Conservation (phyloP, 2,888 invertebrate species). For the Ernsta delagoae region DNA sequence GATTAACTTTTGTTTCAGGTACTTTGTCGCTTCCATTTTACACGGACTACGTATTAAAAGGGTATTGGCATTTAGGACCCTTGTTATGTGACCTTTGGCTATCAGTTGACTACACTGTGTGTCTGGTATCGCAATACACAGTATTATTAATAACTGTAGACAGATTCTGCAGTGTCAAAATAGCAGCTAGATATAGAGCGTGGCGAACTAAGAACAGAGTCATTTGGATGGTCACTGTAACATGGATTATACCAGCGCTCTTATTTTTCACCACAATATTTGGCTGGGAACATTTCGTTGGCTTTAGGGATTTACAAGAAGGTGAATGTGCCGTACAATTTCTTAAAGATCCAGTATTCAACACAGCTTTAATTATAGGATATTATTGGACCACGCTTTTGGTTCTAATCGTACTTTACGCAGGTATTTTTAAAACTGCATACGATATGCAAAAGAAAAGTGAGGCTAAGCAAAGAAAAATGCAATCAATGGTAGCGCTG, state of each 20-base stretch:
- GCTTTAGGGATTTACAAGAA: conserved; percentile 93
- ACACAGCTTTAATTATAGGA: conserved; percentile 97
- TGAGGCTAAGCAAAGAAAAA: conserved; percentile 97
- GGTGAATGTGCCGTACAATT: conserved; percentile 98
- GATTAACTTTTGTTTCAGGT: conserved; percentile 84
- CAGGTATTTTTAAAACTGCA: conserved; percentile 98
- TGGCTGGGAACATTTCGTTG: conserved; percentile 99
- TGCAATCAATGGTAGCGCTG: conserved; percentile 97
- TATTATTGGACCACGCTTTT: conserved; percentile 99
- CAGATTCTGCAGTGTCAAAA: conserved; percentile 99
- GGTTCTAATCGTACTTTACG: conserved; percentile 97
- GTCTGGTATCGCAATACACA: conserved; percentile 99
- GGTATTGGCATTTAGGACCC: conserved; percentile 98
- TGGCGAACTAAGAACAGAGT: conserved; percentile 98
- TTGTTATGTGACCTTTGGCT: conserved; percentile 99
- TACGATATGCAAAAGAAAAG: conserved; percentile 99
- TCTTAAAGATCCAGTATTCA: conserved; percentile 98
- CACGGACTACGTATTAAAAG: conserved; percentile 98
- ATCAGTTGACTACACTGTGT: conserved; percentile 99
- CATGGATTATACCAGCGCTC: conserved; percentile 98
- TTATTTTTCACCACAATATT: conserved; percentile 99
- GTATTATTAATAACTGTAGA: conserved; percentile 99
- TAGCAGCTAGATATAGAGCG: conserved; percentile 97
- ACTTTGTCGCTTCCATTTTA: conserved; percentile 99
- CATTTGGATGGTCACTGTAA: conserved; percentile 97